Evolutionary conservation across 2,888 invertebrate species (phyloP).

Genomic region (Sarcophaga carnaria): DNA sequence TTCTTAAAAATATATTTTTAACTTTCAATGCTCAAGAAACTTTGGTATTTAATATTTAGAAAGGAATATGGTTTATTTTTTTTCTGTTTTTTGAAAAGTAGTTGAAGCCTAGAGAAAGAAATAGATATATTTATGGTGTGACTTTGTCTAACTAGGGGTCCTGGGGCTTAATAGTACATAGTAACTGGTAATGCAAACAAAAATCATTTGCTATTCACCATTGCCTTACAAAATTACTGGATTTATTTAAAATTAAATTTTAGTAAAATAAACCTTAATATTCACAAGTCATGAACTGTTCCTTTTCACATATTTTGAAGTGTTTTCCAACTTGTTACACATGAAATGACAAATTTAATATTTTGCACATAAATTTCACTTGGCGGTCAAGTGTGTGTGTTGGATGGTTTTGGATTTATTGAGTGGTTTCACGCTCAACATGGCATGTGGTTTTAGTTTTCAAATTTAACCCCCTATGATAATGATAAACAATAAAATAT

Average conservation of each 20-base stretch:
- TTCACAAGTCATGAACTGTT: too few species aligned
- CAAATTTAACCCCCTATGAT: conserved; percentile 19
- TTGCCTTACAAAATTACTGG: too few species aligned
- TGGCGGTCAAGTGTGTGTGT: conserved; percentile 51
- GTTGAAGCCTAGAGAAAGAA: too few species aligned
- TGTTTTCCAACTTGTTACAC: conserved; percentile 8
- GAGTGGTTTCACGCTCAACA: conserved; percentile 47
- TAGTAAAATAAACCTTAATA: too few species aligned
- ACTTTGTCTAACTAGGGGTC: too few species aligned
- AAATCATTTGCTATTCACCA: too few species aligned
- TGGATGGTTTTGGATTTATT: conserved; percentile 30
- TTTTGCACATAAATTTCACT: conserved; percentile 22
- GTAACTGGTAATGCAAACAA: too few species aligned
- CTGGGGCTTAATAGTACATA: too few species aligned
- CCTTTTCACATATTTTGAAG: background rate
- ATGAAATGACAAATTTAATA: conserved; percentile 15
- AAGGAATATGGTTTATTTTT: background rate
- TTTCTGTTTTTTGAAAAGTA: background rate
- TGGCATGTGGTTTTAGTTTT: conserved; percentile 24
- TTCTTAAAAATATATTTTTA: too few species aligned
- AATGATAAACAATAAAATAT: conserved; percentile 5
- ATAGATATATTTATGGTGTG: too few species aligned
- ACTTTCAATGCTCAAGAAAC: too few species aligned
- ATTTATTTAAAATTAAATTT: too few species aligned
- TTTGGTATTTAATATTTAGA: background rate